Percentiles rank a stretch among this genome's conserved stretches.
Conservation (phyloP, 2,888 invertebrate genomes). For the Drosophila cracens region DNA sequence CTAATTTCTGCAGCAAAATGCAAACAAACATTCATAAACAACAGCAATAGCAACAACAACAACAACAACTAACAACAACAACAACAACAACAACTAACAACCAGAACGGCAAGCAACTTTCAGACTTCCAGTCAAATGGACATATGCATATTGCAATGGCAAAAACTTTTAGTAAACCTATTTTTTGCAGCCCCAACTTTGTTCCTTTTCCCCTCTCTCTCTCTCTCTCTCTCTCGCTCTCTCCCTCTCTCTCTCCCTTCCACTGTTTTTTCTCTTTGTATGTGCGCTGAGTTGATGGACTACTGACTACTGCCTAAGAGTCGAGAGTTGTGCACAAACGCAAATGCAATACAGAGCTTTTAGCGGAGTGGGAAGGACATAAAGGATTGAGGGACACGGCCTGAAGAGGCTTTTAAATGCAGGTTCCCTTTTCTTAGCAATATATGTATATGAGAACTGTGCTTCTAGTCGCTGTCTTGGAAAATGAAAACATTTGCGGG, state of each 20-base stretch:
- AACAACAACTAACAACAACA: conserved; percentile 1
- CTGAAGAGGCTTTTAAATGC: conserved; percentile 50
- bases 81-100: conserved; percentile 9
- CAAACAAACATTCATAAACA: conserved; percentile 56
- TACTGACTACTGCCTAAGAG: conserved; percentile 7
- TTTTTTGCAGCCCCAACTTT: conserved; percentile 38
- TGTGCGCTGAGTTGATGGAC: conserved; percentile 8
- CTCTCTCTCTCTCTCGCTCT: background rate
- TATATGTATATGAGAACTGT: conserved; percentile 8
- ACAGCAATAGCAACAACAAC: conserved; percentile 25
- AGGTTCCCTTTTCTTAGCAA: conserved; percentile 40
- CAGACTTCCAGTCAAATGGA: conserved; percentile 42
- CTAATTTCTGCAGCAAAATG: conserved; percentile 55
- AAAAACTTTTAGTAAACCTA: conserved; percentile 58
- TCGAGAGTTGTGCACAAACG: conserved; percentile 31
- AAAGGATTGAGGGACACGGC: background rate
- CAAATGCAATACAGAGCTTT: conserved; percentile 25
- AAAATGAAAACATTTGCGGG: conserved; percentile 71
- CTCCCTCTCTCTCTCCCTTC: background rate
- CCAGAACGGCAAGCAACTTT: conserved; percentile 9
- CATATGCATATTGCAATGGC: conserved; percentile 63
- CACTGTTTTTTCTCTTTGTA: conserved; percentile 25
- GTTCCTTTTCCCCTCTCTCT: background rate
- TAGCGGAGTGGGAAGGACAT: background rate
- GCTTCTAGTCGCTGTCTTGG: conserved; percentile 44